Conservation (phyloP, 2,888 invertebrate species). For the Herminia tarsipennalis region DNA sequence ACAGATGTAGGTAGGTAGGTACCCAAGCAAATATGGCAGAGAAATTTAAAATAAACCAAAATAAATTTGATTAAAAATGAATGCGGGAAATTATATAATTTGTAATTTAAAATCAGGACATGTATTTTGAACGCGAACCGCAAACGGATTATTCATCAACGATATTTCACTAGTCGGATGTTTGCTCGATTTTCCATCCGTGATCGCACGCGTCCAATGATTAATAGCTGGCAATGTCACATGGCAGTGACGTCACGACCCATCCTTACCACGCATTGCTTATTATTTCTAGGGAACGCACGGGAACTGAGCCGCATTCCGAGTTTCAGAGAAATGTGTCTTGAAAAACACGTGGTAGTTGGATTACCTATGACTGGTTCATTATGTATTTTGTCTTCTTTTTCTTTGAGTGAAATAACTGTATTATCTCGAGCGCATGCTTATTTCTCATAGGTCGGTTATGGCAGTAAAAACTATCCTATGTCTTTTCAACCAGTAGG, state of each 20-base stretch:
- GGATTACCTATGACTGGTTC: neutral
- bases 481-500: no score
- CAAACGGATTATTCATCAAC: constrained; percentile 16
- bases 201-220: constrained; percentile 66
- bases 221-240: constrained; percentile 75
- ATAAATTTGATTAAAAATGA: neutral
- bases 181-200: constrained; percentile 42
- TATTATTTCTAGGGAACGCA: constrained; percentile 55
- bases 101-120: neutral
- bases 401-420: no score
- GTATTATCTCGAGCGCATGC: no score
- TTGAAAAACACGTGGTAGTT: neutral
- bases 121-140: constrained; percentile 30
- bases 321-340: neutral
- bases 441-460: no score
- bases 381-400: no score
- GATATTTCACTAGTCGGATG: constrained; percentile 36
- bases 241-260: constrained; percentile 65
- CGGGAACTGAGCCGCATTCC: constrained; percentile 38
- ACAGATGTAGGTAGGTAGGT: no score
- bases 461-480: no score
- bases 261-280: constrained; percentile 48
- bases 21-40: no score
- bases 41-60: no score
- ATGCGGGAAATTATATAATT: constrained; percentile 52